A percentile compares a stretch with the other conserved stretches of the same genome.
Conservation (phyloP, 2,113 vertebrate genomes). For the Ivindomyrus marchei region DNA sequence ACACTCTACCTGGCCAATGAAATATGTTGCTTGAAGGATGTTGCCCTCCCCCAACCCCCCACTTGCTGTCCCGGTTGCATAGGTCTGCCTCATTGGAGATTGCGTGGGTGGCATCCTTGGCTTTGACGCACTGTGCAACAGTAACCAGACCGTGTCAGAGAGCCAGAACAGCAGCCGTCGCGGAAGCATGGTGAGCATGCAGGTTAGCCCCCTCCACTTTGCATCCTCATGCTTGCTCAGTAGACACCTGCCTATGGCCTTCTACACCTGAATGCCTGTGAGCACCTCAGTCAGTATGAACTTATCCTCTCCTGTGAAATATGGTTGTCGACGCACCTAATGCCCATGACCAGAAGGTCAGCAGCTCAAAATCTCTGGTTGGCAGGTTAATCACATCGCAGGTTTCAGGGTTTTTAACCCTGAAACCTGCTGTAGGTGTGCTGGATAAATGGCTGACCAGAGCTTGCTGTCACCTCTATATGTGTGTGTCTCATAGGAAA, state of each 20-base stretch:
- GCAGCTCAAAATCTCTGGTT: neutral
- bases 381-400: neutral
- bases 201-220: conserved; percentile 58
- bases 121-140: conserved; percentile 87
- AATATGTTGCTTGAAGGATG: neutral
- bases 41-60: neutral
- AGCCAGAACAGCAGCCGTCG: conserved; percentile 89
- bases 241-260: neutral
- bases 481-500: neutral
- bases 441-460: neutral
- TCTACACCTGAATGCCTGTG: conserved; percentile 34
- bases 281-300: neutral
- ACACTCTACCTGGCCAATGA: neutral
- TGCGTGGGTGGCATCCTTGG: conserved; percentile 94
- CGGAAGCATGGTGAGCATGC: conserved; percentile 78
- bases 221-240: neutral
- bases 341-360: neutral
- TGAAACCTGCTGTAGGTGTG: neutral
- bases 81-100: conserved; percentile 96
- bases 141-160: conserved; percentile 75
- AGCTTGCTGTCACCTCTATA: neutral
- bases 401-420: no score
- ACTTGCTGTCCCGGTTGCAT: conserved; percentile 7
- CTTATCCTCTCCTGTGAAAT: neutral
- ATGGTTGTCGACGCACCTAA: neutral